A percentile compares a stretch with the other conserved stretches of the same genome.
phyloP scores from a whole-genome alignment of 2,113 vertebrate species.

The human region DNA sequence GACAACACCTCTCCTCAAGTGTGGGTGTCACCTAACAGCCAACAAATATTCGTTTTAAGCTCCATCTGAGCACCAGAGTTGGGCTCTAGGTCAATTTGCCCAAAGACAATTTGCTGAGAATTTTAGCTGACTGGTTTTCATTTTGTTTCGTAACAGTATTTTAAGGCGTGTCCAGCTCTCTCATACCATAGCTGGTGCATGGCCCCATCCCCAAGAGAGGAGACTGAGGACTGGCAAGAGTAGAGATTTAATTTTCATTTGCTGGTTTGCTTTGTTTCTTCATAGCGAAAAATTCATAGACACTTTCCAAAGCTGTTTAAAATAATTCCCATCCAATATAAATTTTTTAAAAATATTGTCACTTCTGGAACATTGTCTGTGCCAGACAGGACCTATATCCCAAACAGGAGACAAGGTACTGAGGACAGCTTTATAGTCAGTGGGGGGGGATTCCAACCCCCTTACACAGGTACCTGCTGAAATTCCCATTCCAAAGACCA shows the following conservation, averaged over 20 bases:
- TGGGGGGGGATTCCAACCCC: too few relatives aligned
- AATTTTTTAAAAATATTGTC: not conserved
- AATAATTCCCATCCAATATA: not conserved
- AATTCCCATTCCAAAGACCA: not conserved
- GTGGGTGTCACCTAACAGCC: not conserved
- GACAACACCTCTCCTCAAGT: not conserved
- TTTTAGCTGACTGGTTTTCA: not conserved
- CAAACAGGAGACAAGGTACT: not conserved
- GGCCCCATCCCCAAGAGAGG: not conserved
- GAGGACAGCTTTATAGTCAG: not conserved
- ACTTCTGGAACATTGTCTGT: not conserved
- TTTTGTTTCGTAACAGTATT: not conserved
- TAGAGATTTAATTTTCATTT: not conserved
- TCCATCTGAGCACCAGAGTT: not conserved
- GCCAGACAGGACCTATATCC: not conserved
- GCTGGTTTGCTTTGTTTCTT: conserved; percentile 17
- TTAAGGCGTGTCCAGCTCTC: not conserved
- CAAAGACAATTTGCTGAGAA: not conserved
- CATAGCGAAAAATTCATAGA: not conserved
- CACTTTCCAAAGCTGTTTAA: conserved; percentile 37
- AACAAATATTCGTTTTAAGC: not conserved
- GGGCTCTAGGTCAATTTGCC: not conserved
- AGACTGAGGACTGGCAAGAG: not conserved
- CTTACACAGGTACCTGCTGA: not conserved
- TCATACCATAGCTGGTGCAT: not conserved